Base-by-base conservation (phyloP, 2,888 invertebrate species). In the Panopea generosa region DNA sequence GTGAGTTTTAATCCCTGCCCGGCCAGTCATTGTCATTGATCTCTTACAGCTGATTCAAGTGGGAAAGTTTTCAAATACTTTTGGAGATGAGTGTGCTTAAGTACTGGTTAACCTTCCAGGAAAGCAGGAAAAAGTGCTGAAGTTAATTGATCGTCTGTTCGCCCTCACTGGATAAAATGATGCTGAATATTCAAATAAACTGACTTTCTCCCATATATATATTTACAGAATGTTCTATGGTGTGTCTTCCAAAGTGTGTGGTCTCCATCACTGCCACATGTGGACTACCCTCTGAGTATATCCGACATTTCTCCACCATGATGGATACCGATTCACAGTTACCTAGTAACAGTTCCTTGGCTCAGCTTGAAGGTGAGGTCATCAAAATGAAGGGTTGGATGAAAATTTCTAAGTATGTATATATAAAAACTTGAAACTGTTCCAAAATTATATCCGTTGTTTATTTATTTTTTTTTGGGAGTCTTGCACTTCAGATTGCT, bases 191-290 rank as follows among this genome's bases (percentile, higher is more conserved):
- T n/a, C n/a, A n/a, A n/a, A n/a, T n/a, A n/a, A n/a, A n/a, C n/a
- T n/a, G n/a, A n/a, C n/a, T n/a, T n/a, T n/a, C n/a, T n/a, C n/a
- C n/a, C n/a, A n/a, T n/a, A n/a, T n/a, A n/a, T n/a, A n/a, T n/a
- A 4, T 24, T 66, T 55, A 18, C 84, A 92, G 95, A 95, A 61
- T 95, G 95, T 88, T 92, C 93, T 29, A 91, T 94, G 55, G 93
- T 93, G 63, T 94, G 94, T 1, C 95, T 95, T 87, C 92, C 93
- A 0, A 94, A 94, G 82, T 95, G 95, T 87, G 93, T 94, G 0
- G 79, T 92, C 1, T 90, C 91, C 18, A 90, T 94, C n/a, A 94
- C 94, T 0, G 93, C 93, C 7, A 94, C 94, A 86, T 94, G 95
- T 93, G 94, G 95, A 14, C 88, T 95, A 55, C 94, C 95, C 0